phyloP scores from a whole-genome alignment of 2,888 invertebrate species.

The Minunthozetes semirufus region DNA sequence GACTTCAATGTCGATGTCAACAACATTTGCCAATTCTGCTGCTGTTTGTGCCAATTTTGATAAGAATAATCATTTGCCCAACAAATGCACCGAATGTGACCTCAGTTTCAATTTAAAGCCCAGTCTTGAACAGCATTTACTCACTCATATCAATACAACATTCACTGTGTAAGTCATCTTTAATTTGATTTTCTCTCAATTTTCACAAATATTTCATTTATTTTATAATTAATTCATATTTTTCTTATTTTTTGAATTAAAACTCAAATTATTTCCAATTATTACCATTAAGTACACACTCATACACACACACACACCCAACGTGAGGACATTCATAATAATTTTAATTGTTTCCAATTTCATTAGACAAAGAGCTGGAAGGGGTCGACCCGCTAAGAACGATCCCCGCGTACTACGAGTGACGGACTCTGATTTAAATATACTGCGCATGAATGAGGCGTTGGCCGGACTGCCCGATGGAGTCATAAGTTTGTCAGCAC shows the following conservation, averaged over 20 bases:
- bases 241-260: background rate
- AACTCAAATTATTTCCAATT: background rate
- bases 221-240: background rate
- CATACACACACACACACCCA: no score
- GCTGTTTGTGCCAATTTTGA: background rate
- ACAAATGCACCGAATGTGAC: constrained; percentile 3
- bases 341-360: background rate
- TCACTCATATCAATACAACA: background rate
- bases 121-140: constrained; percentile 10
- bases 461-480: background rate
- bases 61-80: background rate
- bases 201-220: no score
- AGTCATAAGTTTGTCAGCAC: background rate
- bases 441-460: background rate
- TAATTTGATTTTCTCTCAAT: no score
- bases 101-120: constrained; percentile 11
- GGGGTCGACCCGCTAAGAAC: constrained; percentile 7
- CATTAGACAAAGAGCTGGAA: background rate
- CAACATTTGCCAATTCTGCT: background rate
- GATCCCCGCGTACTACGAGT: background rate
- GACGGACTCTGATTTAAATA: background rate
- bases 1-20: background rate
- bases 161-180: background rate
- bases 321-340: background rate
- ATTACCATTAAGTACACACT: no score